A percentile compares a stretch with the other conserved stretches of the same genome.
Evolutionary conservation across 2,888 invertebrate species (phyloP).

Genomic region (Microplitis deprimator): DNA sequence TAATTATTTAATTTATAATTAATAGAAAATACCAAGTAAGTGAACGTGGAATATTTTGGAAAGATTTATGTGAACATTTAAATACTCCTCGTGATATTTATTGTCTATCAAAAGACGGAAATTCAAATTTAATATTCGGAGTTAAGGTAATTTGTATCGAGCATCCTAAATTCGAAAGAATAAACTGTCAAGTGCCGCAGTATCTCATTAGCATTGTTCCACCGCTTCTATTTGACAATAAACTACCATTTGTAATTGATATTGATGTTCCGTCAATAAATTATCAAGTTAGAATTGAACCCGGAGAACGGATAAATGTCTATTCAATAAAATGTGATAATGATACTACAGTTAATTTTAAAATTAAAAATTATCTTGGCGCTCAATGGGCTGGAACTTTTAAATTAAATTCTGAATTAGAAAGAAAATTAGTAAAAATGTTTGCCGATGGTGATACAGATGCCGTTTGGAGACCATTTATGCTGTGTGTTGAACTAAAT

Average conservation of each 20-base stretch:
- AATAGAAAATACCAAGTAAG: constrained; percentile 80
- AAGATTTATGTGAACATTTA: constrained; percentile 80
- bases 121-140: constrained; percentile 76
- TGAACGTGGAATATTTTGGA: constrained; percentile 85
- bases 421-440: constrained; percentile 77
- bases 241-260: constrained; percentile 82
- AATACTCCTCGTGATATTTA: constrained; percentile 79
- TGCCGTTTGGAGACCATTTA: constrained; percentile 76
- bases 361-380: constrained; percentile 78
- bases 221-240: constrained; percentile 83
- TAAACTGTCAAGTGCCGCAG: constrained; percentile 76
- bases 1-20: constrained; percentile 33
- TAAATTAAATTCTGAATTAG: constrained; percentile 78
- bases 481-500: constrained; percentile 79
- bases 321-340: constrained; percentile 79
- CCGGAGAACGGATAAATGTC: constrained; percentile 80
- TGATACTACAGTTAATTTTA: constrained; percentile 73
- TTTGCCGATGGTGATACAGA: constrained; percentile 79
- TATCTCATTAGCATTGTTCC: constrained; percentile 82
- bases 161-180: constrained; percentile 57
- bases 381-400: constrained; percentile 81
- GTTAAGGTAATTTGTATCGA: constrained; percentile 74
- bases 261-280: constrained; percentile 73
- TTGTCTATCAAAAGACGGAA: constrained; percentile 78
- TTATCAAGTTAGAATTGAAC: constrained; percentile 77